phyloP scores from a whole-genome alignment of 2,888 invertebrate species.

The Drosophila anceps region DNA sequence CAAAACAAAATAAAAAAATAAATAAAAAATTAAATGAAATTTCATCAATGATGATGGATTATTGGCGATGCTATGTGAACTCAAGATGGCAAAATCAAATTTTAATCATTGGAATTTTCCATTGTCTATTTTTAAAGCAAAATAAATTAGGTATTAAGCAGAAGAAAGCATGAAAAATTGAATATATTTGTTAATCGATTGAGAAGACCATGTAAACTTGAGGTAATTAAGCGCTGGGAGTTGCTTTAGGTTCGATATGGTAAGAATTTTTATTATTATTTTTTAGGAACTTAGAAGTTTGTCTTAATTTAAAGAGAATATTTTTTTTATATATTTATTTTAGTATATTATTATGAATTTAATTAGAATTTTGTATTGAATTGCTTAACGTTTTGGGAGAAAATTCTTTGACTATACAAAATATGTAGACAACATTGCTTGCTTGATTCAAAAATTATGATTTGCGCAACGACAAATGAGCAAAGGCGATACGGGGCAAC shows the following conservation, averaged over 20 bases:
- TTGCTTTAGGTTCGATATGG: not conserved
- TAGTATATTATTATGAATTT: too few relatives aligned
- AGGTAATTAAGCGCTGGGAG: slow-evolving; percentile 17
- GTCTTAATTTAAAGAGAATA: not conserved
- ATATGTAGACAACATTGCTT: too few relatives aligned
- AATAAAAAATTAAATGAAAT: slow-evolving; percentile 14
- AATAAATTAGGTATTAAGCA: slow-evolving; percentile 6
- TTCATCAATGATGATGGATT: slow-evolving; percentile 54
- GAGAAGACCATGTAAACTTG: slow-evolving; percentile 35
- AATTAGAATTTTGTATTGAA: not conserved
- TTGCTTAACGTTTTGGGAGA: too few relatives aligned
- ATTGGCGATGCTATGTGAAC: slow-evolving; percentile 18
- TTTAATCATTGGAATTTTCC: slow-evolving; percentile 23
- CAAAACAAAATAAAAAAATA: slow-evolving; percentile 13
- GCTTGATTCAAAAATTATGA: too few relatives aligned
- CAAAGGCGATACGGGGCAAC: too few relatives aligned
- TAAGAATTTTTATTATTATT: not conserved
- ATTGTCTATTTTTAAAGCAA: slow-evolving; percentile 13
- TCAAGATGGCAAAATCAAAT: slow-evolving; percentile 6
- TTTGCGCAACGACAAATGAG: too few relatives aligned
- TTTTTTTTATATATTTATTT: not conserved
- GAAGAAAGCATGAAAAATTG: slow-evolving; percentile 45
- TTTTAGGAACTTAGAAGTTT: not conserved
- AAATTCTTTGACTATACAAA: not conserved
- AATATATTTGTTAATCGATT: slow-evolving; percentile 24